Evolutionary conservation across 1,140 invertebrate species (phyloP).

Genomic region (Teleogryllus occipitalis): DNA sequence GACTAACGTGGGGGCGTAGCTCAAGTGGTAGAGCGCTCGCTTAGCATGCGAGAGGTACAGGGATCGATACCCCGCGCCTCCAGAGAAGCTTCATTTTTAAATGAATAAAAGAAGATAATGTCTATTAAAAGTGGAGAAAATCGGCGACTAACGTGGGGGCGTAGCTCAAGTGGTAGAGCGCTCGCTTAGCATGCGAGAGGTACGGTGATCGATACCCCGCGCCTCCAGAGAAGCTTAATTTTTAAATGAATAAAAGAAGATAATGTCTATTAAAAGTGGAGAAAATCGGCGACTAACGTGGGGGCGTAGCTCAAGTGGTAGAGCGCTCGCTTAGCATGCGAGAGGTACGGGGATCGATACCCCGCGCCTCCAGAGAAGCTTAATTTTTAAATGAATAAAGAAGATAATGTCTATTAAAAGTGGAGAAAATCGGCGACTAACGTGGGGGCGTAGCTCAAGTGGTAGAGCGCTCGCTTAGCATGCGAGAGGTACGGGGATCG

Average conservation of each 20-base stretch:
- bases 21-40: conserved; percentile 24
- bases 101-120: too few species aligned
- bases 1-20: conserved; percentile 24
- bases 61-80: conserved; percentile 23
- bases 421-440: too few species aligned
- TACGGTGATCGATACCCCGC: conserved; percentile 23
- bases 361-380: conserved; percentile 19
- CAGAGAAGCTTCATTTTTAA: too few species aligned
- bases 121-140: too few species aligned
- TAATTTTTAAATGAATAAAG: too few species aligned
- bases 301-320: conserved; percentile 21
- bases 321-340: conserved; percentile 22
- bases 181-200: conserved; percentile 24
- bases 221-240: too few species aligned
- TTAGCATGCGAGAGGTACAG: conserved; percentile 24
- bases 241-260: too few species aligned
- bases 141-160: too few species aligned
- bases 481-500: conserved; percentile 23
- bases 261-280: too few species aligned
- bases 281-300: too few species aligned
- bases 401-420: too few species aligned
- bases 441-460: conserved; percentile 23
- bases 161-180: conserved; percentile 23
- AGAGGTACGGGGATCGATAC: conserved; percentile 21
- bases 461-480: conserved; percentile 24